Percentiles rank a stretch among this genome's conserved stretches.
phyloP scores from a whole-genome alignment of 1,140 invertebrate species.

The Drosophila nigromelanica region DNA sequence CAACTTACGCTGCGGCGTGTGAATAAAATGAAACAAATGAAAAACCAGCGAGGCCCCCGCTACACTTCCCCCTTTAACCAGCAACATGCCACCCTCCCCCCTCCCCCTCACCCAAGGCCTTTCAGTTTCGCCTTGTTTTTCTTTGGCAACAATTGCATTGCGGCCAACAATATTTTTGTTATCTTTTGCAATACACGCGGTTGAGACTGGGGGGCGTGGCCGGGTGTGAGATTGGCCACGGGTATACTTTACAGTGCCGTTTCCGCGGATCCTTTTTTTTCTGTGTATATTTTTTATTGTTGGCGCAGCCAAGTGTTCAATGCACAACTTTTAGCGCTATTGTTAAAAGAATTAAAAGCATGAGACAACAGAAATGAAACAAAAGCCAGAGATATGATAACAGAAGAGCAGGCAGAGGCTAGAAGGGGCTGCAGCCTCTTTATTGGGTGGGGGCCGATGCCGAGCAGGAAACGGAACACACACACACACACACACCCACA shows the following conservation, averaged over 20 bases:
- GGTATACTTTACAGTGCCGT: slow-evolving; percentile 70
- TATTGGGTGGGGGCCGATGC: slow-evolving; percentile 8
- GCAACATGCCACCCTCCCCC: background rate
- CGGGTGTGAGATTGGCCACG: slow-evolving; percentile 15
- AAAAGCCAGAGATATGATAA: slow-evolving; percentile 76
- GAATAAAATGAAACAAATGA: slow-evolving; percentile 80
- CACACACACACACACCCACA: slow-evolving; percentile 26
- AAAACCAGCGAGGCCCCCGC: slow-evolving; percentile 30
- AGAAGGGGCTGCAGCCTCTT: too few relatives aligned
- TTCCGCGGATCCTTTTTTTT: slow-evolving; percentile 48
- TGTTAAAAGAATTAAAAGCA: slow-evolving; percentile 79
- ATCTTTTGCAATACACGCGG: slow-evolving; percentile 61
- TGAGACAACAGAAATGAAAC: slow-evolving; percentile 61
- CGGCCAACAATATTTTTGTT: slow-evolving; percentile 81
- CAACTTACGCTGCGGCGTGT: slow-evolving; percentile 58
- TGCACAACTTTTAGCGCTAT: slow-evolving; percentile 81
- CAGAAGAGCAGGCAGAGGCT: too few relatives aligned
- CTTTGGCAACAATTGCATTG: slow-evolving; percentile 80
- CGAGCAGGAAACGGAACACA: slow-evolving; percentile 66
- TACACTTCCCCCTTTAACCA: too few relatives aligned
- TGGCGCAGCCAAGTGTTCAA: slow-evolving; percentile 77
- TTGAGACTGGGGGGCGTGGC: background rate
- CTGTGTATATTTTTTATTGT: slow-evolving; percentile 59
- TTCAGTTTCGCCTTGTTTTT: slow-evolving; percentile 31
- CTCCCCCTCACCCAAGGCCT: background rate